A percentile compares a stretch with the other conserved stretches of the same genome.
Conservation (phyloP, 2,888 invertebrate species). For the Trichogramma dendrolimi region DNA sequence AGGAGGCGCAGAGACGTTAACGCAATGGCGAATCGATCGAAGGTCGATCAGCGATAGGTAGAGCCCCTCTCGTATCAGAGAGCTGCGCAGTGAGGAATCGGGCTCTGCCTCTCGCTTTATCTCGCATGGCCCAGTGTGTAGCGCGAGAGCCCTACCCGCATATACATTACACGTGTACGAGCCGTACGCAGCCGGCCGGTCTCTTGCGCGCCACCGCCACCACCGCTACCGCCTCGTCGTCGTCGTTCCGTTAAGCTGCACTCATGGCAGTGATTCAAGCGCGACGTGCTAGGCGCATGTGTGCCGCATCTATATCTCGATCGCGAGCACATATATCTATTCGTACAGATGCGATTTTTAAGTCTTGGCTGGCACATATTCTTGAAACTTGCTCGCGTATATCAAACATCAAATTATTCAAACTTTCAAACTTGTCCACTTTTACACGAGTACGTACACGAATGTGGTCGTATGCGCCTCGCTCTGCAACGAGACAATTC, state of each 20-base stretch:
- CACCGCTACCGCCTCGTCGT: not conserved
- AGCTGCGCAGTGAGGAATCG: no score
- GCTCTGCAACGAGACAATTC: no score
- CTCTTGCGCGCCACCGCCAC: slow-evolving; percentile 15
- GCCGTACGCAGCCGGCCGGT: no score
- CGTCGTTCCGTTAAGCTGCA: slow-evolving; percentile 2
- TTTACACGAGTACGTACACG: no score
- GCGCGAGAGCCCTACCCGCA: not conserved
- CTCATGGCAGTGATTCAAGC: slow-evolving; percentile 44
- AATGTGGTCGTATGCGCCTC: no score
- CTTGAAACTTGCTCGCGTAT: slow-evolving; percentile 29
- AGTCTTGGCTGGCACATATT: slow-evolving; percentile 18
- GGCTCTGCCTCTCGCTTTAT: not conserved
- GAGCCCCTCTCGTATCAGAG: no score
- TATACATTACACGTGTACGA: no score
- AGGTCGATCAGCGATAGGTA: no score
- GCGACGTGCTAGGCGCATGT: slow-evolving; percentile 33
- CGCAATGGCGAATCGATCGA: no score
- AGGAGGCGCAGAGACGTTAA: no score
- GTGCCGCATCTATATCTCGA: not conserved
- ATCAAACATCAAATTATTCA: slow-evolving; percentile 27
- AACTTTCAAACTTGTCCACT: no score
- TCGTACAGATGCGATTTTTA: not conserved
- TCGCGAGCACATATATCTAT: no score
- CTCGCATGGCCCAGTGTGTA: not conserved